A percentile compares a stretch with the other conserved stretches of the same genome.
Evolutionary conservation across 2,113 vertebrate species (phyloP).

Genomic region (Cheilinus undulatus): DNA sequence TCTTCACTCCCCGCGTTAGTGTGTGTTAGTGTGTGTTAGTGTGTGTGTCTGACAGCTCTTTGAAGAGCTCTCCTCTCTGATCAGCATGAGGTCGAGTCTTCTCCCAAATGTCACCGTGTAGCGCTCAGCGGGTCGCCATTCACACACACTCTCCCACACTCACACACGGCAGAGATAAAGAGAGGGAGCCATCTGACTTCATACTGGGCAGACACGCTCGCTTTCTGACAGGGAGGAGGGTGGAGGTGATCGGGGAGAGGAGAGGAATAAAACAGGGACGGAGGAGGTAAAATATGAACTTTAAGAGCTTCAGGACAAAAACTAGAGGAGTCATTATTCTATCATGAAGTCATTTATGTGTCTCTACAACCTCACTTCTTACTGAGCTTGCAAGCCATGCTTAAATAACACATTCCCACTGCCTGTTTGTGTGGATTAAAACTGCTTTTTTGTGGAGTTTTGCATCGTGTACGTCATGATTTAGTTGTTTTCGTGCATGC

Average conservation of each 20-base stretch:
- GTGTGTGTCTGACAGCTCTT: conserved; percentile 40
- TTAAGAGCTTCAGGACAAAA: too few species aligned
- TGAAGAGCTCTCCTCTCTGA: conserved; percentile 47
- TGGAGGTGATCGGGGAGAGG: too few species aligned
- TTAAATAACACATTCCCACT: too few species aligned
- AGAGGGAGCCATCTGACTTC: background rate
- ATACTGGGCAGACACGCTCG: background rate
- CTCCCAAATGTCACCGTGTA: conserved; percentile 66
- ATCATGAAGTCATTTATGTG: too few species aligned
- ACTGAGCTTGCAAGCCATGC: too few species aligned
- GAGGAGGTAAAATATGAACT: background rate
- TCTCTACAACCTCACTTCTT: too few species aligned
- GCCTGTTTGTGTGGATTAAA: too few species aligned
- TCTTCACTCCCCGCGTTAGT: background rate
- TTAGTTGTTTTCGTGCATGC: conserved; percentile 2
- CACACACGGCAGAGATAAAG: background rate
- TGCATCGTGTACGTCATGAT: background rate
- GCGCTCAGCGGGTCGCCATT: conserved; percentile 30
- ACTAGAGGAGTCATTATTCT: too few species aligned
- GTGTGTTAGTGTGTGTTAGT: background rate
- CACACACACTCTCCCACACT: conserved; percentile 29
- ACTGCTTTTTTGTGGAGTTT: too few species aligned
- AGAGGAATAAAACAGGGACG: background rate
- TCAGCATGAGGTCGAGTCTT: conserved; percentile 57
- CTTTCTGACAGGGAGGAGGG: background rate